These are phyloP conservation scores for Montifringilla adamsi DNA, from an alignment of 2,113 vertebrate species.

Conservation along the genomic window DNA sequence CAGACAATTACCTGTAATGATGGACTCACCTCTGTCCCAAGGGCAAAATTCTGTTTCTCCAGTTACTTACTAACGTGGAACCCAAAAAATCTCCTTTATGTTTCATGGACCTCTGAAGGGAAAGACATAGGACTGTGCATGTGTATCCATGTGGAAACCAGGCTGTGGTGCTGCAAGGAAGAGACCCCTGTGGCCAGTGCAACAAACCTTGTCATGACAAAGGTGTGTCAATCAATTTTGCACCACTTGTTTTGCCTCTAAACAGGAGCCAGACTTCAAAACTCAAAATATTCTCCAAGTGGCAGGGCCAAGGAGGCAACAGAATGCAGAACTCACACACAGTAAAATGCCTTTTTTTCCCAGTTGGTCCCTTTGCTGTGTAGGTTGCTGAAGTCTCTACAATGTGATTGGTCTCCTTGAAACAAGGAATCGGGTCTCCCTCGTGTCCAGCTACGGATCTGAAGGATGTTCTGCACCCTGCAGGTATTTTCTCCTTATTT, in stretches of 20 bases:
- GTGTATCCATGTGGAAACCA: fast-evolving
- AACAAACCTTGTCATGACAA: background rate
- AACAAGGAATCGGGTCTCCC: background rate
- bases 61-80: background rate
- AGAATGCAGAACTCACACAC: background rate
- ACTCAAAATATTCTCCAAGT: background rate
- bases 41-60: background rate
- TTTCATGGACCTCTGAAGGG: background rate
- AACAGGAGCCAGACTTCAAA: background rate
- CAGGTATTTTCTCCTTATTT: background rate
- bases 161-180: background rate
- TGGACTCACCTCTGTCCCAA: background rate
- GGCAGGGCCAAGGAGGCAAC: background rate
- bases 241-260: background rate
- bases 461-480: background rate
- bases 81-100: background rate
- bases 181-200: background rate
- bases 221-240: background rate
- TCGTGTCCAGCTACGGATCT: background rate
- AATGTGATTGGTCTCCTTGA: background rate
- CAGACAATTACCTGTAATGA: background rate
- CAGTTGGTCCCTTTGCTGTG: background rate
- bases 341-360: background rate
- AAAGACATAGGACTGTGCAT: fast-evolving
- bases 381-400: background rate